A percentile compares a stretch with the other conserved stretches of the same genome.
phyloP scores from a whole-genome alignment of 2,888 invertebrate genomes.

The Drosophila demipolita region DNA sequence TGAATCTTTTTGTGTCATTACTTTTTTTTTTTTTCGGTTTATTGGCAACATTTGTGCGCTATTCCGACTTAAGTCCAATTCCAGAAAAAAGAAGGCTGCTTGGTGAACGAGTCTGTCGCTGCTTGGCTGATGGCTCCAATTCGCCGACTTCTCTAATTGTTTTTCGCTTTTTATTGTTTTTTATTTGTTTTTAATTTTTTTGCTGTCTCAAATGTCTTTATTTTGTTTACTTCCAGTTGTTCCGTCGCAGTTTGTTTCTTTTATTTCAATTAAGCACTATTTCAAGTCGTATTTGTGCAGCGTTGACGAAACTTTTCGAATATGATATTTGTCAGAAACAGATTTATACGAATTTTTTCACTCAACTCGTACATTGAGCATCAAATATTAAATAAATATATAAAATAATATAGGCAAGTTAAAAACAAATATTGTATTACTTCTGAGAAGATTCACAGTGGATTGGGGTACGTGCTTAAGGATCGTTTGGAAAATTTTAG shows the following conservation, averaged over 20 bases:
- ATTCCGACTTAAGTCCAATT: conserved; percentile 12
- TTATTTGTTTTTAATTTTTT: conserved; percentile 15
- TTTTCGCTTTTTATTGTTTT: conserved; percentile 22
- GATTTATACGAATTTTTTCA: conserved; percentile 13
- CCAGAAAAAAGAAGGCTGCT: conserved; percentile 36
- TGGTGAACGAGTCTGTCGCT: conserved; percentile 17
- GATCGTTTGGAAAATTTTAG: neutral
- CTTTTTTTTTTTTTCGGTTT: conserved; percentile 48
- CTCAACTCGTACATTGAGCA: neutral
- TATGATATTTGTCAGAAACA: conserved; percentile 19
- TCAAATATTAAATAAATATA: too few species aligned
- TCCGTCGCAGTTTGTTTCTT: conserved; percentile 37
- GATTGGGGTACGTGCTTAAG: neutral
- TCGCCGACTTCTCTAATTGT: conserved; percentile 36
- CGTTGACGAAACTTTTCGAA: conserved; percentile 31
- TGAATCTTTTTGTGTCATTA: conserved; percentile 79
- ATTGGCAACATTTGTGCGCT: conserved; percentile 14
- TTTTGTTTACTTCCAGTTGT: conserved; percentile 46
- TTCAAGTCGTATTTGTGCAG: conserved; percentile 36
- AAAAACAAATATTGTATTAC: neutral
- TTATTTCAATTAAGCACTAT: conserved; percentile 54
- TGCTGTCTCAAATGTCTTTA: conserved; percentile 56
- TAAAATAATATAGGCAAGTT: neutral
- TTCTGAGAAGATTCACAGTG: neutral
- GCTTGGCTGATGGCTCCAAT: conserved; percentile 51